phyloP scores from a whole-genome alignment of 2,113 vertebrate genomes.

The Urocitellus parryii region DNA sequence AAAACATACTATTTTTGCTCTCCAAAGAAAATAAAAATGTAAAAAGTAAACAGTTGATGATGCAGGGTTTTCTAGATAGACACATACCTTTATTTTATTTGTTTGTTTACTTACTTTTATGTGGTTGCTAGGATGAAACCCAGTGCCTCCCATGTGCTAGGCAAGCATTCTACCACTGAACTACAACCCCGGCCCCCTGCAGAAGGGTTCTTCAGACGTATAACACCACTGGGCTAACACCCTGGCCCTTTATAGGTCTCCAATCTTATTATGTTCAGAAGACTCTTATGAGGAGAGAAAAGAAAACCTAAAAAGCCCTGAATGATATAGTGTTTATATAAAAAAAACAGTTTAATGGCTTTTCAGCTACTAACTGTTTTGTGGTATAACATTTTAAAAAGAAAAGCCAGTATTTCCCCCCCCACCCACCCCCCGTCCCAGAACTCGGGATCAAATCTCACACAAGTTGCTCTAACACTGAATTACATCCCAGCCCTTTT shows the following conservation, averaged over 20 bases:
- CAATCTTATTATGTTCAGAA: neutral
- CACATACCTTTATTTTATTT: too few species aligned
- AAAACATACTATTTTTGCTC: constrained; percentile 35
- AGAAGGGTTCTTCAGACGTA: neutral
- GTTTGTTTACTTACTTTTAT: too few species aligned
- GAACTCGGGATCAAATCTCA: neutral
- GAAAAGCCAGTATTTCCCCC: neutral
- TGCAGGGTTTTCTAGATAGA: neutral
- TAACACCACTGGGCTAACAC: neutral
- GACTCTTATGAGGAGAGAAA: neutral
- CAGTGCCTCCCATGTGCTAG: too few species aligned
- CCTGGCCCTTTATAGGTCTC: neutral
- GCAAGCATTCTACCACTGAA: too few species aligned
- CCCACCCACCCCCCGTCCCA: neutral
- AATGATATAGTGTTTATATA: neutral
- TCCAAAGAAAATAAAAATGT: neutral
- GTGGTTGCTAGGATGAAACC: too few species aligned
- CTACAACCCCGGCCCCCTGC: too few species aligned
- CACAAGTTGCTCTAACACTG: neutral
- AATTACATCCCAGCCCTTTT: neutral
- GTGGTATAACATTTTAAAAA: constrained; percentile 2
- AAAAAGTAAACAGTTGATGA: neutral
- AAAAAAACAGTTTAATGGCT: neutral
- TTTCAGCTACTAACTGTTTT: neutral
- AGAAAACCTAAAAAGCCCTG: neutral